A percentile compares a stretch with the other conserved stretches of the same genome.
phyloP scores from a whole-genome alignment of 2,113 vertebrate species.

The Pleuronectes platessa region DNA sequence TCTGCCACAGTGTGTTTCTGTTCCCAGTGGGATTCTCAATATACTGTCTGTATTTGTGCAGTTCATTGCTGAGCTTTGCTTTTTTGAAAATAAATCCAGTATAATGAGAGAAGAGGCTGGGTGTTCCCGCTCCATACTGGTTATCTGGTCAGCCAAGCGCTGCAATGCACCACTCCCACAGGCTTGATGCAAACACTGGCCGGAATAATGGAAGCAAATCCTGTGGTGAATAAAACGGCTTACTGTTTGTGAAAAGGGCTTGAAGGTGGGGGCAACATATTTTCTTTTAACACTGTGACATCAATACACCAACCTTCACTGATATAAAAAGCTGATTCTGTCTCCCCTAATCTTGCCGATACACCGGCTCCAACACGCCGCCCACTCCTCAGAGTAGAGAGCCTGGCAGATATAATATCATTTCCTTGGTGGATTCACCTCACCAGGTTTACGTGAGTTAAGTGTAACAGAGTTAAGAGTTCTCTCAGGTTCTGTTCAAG shows the following conservation, averaged over 20 bases:
- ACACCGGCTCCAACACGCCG: background rate
- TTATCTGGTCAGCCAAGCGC: slow-evolving; percentile 48
- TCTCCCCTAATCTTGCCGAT: slow-evolving; percentile 37
- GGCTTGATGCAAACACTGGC: slow-evolving; percentile 41
- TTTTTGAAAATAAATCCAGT: slow-evolving; percentile 49
- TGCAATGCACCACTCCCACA: slow-evolving; percentile 13
- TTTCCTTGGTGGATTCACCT: slow-evolving; percentile 31
- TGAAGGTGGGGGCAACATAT: slow-evolving; percentile 42
- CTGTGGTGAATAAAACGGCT: slow-evolving; percentile 45
- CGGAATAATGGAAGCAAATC: slow-evolving; percentile 45
- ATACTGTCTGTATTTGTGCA: slow-evolving; percentile 45
- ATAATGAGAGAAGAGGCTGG: slow-evolving; percentile 42
- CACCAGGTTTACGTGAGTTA: background rate
- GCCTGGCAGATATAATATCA: slow-evolving; percentile 11
- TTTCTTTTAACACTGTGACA: slow-evolving; percentile 46
- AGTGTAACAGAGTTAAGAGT: background rate
- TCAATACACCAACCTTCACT: slow-evolving; percentile 46
- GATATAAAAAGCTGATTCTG: slow-evolving; percentile 44
- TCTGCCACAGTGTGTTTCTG: slow-evolving; percentile 21
- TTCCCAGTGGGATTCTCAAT: slow-evolving; percentile 30
- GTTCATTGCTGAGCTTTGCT: slow-evolving; percentile 33
- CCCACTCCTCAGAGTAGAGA: slow-evolving; percentile 16
- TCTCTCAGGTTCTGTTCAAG: slow-evolving; percentile 1
- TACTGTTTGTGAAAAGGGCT: slow-evolving; percentile 32
- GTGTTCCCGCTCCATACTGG: slow-evolving; percentile 27